phyloP scores from a whole-genome alignment of 2,888 invertebrate genomes.

The Boloria selene region DNA sequence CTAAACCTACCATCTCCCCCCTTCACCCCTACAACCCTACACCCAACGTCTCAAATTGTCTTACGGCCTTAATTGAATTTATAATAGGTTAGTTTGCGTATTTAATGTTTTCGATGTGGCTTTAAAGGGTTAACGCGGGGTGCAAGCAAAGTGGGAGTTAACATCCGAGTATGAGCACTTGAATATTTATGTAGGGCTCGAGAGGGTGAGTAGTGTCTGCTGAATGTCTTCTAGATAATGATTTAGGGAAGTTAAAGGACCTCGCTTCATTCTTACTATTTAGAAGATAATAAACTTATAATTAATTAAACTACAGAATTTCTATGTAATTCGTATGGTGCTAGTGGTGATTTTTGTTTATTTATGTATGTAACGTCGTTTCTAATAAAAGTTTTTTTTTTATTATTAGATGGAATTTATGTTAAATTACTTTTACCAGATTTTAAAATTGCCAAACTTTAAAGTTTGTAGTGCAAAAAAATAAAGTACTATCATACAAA shows the following conservation, averaged over 20 bases:
- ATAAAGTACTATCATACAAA: no score
- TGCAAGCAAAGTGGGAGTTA: constrained; percentile 43
- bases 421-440: no score
- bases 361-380: no score
- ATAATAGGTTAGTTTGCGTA: constrained; percentile 78
- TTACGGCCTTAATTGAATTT: constrained; percentile 77
- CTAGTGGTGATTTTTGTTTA: no score
- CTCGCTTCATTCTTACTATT: neutral
- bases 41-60: constrained; percentile 62
- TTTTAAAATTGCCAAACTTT: no score
- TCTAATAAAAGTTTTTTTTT: no score
- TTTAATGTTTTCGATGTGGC: constrained; percentile 44
- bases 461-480: no score
- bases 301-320: no score
- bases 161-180: constrained; percentile 6
- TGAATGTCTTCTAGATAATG: neutral
- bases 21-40: constrained; percentile 24
- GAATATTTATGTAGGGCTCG: constrained; percentile 10
- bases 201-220: neutral
- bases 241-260: neutral
- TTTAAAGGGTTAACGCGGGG: constrained; percentile 48
- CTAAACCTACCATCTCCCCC: constrained; percentile 45
- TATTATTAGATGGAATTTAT: no score
- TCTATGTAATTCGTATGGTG: no score
- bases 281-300: no score